Conservation (phyloP, 2,113 vertebrate species). For the Pimephales promelas region DNA sequence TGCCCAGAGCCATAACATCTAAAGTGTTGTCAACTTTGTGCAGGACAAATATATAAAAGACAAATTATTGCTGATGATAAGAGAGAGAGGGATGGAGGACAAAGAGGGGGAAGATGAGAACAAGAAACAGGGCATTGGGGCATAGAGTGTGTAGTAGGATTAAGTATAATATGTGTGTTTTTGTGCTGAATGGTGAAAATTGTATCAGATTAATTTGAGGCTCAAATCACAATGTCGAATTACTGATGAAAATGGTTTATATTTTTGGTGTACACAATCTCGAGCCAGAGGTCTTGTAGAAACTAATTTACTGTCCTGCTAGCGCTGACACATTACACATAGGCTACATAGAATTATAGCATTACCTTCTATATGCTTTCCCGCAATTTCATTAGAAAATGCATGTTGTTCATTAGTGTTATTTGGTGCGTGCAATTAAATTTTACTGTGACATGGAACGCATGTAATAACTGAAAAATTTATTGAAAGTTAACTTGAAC, state of each 20-base stretch:
- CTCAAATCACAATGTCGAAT: background rate
- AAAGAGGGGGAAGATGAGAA: background rate
- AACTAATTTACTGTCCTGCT: background rate
- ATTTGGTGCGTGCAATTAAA: background rate
- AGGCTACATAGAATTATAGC: background rate
- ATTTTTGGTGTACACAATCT: background rate
- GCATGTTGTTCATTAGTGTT: background rate
- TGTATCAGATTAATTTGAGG: background rate
- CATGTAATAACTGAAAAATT: background rate
- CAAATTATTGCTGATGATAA: constrained; percentile 3
- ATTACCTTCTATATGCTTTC: background rate
- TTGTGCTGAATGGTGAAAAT: background rate
- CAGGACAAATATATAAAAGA: constrained; percentile 8
- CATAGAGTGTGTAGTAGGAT: background rate
- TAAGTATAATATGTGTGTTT: background rate
- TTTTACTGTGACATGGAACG: background rate
- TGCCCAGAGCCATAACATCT: constrained; percentile 14
- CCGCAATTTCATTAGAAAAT: background rate
- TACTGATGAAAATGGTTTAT: background rate
- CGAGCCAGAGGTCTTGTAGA: background rate
- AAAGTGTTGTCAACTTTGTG: constrained; percentile 15
- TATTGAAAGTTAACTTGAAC: background rate
- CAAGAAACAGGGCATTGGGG: background rate
- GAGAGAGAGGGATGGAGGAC: background rate
- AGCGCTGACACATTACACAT: background rate